These are phyloP conservation scores for Aegithalos caudatus DNA, from an alignment of 2,113 vertebrate species.

Conservation along the genomic window DNA sequence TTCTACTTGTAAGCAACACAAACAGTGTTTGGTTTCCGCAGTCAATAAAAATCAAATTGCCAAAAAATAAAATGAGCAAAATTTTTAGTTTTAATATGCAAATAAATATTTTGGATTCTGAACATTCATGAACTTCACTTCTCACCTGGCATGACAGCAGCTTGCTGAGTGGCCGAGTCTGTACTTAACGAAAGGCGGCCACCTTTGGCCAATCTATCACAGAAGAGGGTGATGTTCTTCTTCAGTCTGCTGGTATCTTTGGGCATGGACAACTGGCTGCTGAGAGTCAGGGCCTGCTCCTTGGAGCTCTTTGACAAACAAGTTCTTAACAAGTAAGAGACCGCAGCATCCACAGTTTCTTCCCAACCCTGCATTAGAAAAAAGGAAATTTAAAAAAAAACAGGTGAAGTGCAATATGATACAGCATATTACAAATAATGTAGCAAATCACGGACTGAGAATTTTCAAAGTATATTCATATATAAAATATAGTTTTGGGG, in stretches of 20 bases:
- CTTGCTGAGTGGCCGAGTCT: constrained; percentile 70
- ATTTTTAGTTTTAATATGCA: background rate
- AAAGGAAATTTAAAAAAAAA: background rate
- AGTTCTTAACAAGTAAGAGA: constrained; percentile 89
- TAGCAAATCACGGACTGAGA: background rate
- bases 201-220: constrained; percentile 89
- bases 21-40: background rate
- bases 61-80: background rate
- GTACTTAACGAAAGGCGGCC: constrained; percentile 85
- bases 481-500: background rate
- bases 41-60: background rate
- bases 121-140: background rate
- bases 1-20: constrained; percentile 20
- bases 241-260: constrained; percentile 87
- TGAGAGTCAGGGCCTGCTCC: constrained; percentile 86
- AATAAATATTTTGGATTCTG: background rate
- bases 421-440: background rate
- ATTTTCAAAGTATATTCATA: background rate
- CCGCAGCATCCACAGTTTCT: constrained; percentile 89
- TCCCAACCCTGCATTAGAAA: constrained; percentile 88
- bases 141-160: constrained; percentile 82
- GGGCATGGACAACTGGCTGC: constrained; percentile 78
- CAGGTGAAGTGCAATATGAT: background rate
- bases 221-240: constrained; percentile 91
- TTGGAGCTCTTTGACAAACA: constrained; percentile 92